Base-by-base conservation (phyloP, 1,140 invertebrate genomes). In the Drosophila pandora region DNA sequence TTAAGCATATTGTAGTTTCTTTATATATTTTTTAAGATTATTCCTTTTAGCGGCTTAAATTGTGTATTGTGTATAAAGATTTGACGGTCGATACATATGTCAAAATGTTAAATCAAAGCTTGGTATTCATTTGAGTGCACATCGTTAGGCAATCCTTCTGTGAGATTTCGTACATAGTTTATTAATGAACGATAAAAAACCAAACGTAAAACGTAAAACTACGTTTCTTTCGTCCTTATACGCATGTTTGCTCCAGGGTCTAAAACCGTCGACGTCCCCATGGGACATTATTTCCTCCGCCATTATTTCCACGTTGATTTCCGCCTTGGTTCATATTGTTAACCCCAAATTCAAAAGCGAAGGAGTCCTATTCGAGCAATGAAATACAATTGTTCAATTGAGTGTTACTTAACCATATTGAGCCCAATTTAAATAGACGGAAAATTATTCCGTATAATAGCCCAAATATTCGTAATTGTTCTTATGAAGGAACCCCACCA, bases 201-300 rank as follows among this genome's bases (percentile, higher is more conserved):
- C 63, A 68, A 69, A 39, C 52, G 37, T 59, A 55, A 32, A 69
- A n/a, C 28, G 7, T 34, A 39, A 22, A 41, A 49, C 10, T 60
- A 53, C 43, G 63, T 39, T 30, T n/a, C 21, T 3, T 22, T 45
- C 17, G 37, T 71, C 47, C 47, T 50, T 32, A 60, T 30, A 52
- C 47, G 13, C n/a, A 32, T 37, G 61, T 30, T 12, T 39, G 34
- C 43, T 62, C 54, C 65, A 56, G 78, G 65, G 56, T 87, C 59
- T 87, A 87, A 82, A 91, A 91, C 80, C 90, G 90, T 70, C 90
- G 80, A 39, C 90, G 79, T 79, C 90, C 90, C 90, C 90, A 91
- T 88, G 90, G 90, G 75, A 78, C 90, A 72, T 90, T 90, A 79
- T 87, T 90, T 68, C 70, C 74, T 63, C 79, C 82, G 62, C 71